Conservation (phyloP, 2,888 invertebrate species). For the Lottia scabra region DNA sequence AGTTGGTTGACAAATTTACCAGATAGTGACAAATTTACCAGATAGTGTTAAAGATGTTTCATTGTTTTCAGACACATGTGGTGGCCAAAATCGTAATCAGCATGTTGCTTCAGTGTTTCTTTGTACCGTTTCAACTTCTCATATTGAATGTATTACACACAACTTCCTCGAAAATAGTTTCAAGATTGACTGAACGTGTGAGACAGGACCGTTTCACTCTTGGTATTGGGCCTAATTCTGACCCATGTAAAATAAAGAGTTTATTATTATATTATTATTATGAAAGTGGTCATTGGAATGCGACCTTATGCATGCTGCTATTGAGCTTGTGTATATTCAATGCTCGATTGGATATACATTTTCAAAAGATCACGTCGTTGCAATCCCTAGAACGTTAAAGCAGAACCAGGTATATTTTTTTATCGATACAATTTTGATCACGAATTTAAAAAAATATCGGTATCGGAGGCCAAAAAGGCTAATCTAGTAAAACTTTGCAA, state of each 20-base stretch:
- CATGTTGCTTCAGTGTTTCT: conserved; percentile 3
- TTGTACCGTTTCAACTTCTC: background rate
- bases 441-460: background rate
- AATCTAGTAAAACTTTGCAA: conserved; percentile 13
- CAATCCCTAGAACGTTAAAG: no score
- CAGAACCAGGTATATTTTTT: background rate
- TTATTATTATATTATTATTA: no score
- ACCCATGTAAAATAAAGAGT: no score
- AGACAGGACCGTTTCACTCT: no score
- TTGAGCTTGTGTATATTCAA: no score
- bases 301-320: no score
- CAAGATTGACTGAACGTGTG: no score
- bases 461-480: conserved; percentile 2
- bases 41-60: background rate
- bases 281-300: no score
- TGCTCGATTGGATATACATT: background rate
- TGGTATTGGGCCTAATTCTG: no score
- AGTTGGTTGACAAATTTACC: conserved; percentile 6
- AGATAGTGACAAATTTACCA: background rate
- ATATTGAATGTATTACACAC: background rate
- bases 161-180: no score
- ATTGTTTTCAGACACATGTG: conserved; percentile 9
- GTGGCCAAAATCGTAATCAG: conserved; percentile 10
- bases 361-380: no score
- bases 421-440: background rate